Conservation (phyloP, 2,113 vertebrate species). For the Phalacrocorax aristotelis region DNA sequence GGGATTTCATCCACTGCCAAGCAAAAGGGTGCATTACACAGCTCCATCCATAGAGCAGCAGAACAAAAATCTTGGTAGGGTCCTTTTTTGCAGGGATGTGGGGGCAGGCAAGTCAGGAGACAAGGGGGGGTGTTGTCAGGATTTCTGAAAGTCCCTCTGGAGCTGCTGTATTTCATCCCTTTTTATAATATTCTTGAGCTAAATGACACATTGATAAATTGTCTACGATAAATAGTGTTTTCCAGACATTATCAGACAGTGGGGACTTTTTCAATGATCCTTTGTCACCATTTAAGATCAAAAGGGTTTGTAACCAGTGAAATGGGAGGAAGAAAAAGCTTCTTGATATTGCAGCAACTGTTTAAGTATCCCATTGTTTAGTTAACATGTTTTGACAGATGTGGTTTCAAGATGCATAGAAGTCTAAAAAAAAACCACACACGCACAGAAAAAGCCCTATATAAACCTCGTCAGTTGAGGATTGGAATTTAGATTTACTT, state of each 20-base stretch:
- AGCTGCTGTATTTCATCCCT: neutral
- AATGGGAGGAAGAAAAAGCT: conserved; percentile 17
- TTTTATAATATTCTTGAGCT: conserved; percentile 26
- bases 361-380: conserved; percentile 30
- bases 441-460: neutral
- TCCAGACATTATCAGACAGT: neutral
- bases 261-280: conserved; percentile 15
- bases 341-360: neutral
- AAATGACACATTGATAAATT: conserved; percentile 31
- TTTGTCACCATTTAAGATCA: neutral
- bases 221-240: neutral
- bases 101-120: neutral
- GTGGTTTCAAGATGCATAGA: neutral
- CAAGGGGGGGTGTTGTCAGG: neutral
- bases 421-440: neutral
- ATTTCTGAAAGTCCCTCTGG: neutral
- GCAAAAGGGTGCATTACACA: neutral
- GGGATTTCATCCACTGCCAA: neutral
- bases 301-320: conserved; percentile 35
- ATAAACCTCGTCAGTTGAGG: neutral
- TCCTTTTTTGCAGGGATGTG: neutral
- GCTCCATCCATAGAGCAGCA: neutral
- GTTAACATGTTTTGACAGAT: conserved; percentile 42
- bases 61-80: neutral
- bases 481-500: conserved; percentile 35